These are phyloP conservation scores for Clupea harengus DNA, from an alignment of 2,113 vertebrate species.

Conservation along the genomic window DNA sequence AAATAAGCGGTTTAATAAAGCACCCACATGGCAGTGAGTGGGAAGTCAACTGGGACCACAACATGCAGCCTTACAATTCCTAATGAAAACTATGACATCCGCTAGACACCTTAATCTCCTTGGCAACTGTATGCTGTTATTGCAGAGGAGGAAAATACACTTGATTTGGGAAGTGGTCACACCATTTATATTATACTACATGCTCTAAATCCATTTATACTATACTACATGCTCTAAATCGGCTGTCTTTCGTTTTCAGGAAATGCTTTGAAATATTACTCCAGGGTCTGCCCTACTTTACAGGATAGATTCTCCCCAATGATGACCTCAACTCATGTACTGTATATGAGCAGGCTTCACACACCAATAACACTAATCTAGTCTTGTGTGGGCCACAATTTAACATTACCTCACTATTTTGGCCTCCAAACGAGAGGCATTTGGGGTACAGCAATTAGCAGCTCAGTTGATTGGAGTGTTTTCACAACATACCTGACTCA, in stretches of 20 bases:
- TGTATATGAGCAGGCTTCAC: neutral
- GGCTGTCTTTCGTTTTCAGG: no score
- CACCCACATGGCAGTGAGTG: neutral
- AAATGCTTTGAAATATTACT: no score
- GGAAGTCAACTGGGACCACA: neutral
- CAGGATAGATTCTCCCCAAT: neutral
- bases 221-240: no score
- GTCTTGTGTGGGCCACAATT: neutral
- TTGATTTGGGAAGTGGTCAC: no score
- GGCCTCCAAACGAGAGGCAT: neutral
- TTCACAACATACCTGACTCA: neutral
- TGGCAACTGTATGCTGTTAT: no score
- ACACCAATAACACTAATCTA: neutral
- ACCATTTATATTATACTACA: no score
- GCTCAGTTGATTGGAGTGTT: neutral
- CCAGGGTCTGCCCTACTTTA: no score
- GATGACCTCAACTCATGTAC: neutral
- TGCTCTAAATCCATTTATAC: no score
- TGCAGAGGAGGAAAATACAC: no score
- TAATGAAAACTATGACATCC: neutral
- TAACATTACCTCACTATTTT: neutral
- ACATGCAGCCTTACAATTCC: neutral
- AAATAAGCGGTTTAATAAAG: neutral
- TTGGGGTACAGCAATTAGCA: neutral
- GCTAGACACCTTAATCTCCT: neutral